Base-by-base conservation (phyloP, 2,113 vertebrate genomes). In the Hassar affinis region DNA sequence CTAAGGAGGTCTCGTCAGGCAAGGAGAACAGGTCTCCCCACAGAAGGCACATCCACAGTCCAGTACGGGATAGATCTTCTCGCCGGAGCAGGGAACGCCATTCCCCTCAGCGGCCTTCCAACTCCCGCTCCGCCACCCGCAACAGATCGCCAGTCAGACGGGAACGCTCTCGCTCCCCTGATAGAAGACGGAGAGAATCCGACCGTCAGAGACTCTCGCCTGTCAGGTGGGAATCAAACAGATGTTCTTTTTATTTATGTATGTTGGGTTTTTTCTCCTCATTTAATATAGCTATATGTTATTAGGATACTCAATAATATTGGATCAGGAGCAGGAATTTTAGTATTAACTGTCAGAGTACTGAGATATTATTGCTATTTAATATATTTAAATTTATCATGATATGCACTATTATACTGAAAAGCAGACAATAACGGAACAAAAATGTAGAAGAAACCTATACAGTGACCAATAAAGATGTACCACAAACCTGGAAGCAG, bases 11-110 rank as follows among this genome's bases (percentile, higher is more conserved):
- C 12, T 98, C 96, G 4, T 97, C 97, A 54, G 98, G 98, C 62
- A 99, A 99, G 89, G 98, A 99, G 89, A 99, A 99, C 88, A 92
- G 96, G 81, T 99, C 98, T 11, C 98, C 98, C 3, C 93, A 94
- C 79, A 92, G 95, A 75, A 94, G 95, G 79, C 95, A 92, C 84
- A 92, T 82, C 92, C 96, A 77, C 74, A 92, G 87, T 89, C 95
- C 97, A 0, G 11, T 42, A 86, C 94, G 93, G 88, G 96, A 95
- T 89, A 98, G 96, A 57, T 78, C 93, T 18, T 95, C 96, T 89
- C 96, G 96, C 0, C 96, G 94, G 83, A 94, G 90, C 25, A 93
- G 96, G 64, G 96, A 84, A 14, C 82, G 30, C 20, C 84, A 96
- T 22, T 92, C 95, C 35, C 97, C 95, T 49, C 92, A 88, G 27